Percentiles rank a stretch among this genome's conserved stretches.
Evolutionary conservation across 2,113 vertebrate species (phyloP).

Genomic region (Helogale parvula): DNA sequence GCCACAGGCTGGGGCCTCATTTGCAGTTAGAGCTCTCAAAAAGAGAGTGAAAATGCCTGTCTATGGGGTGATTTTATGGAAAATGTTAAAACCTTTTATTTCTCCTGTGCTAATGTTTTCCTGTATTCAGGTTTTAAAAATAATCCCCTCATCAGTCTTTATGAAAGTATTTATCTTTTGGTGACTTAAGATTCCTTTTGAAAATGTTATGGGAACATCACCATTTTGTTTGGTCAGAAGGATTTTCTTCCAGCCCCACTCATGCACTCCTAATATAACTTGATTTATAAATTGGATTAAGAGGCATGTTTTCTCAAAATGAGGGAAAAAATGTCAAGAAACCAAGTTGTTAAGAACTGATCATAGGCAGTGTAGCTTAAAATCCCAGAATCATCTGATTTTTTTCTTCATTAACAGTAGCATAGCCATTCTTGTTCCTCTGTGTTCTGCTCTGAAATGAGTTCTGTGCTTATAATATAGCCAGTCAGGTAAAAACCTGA

Average conservation of each 20-base stretch:
- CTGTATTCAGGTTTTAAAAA: not conserved
- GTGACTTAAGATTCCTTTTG: conserved; percentile 2
- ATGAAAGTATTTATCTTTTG: not conserved
- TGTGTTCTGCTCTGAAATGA: not conserved
- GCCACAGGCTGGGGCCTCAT: not conserved
- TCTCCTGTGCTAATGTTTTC: not conserved
- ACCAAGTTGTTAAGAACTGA: not conserved
- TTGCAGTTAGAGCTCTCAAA: not conserved
- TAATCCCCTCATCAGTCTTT: not conserved
- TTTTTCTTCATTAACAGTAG: not conserved
- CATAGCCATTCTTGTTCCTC: not conserved
- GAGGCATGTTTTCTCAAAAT: conserved; percentile 6
- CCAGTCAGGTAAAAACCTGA: not conserved
- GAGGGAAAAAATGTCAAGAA: not conserved
- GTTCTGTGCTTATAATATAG: not conserved
- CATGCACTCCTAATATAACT: not conserved
- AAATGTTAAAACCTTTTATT: not conserved
- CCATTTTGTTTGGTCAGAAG: not conserved
- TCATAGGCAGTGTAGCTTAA: not conserved
- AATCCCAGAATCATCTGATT: not conserved
- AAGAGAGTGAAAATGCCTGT: not conserved
- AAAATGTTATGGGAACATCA: not conserved
- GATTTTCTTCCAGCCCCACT: not conserved
- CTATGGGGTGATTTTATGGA: not conserved
- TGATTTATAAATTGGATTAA: conserved; percentile 24